These are phyloP conservation scores for Psilanteris sp. DNA, from an alignment of 1,140 invertebrate species.

Conservation along the genomic window DNA sequence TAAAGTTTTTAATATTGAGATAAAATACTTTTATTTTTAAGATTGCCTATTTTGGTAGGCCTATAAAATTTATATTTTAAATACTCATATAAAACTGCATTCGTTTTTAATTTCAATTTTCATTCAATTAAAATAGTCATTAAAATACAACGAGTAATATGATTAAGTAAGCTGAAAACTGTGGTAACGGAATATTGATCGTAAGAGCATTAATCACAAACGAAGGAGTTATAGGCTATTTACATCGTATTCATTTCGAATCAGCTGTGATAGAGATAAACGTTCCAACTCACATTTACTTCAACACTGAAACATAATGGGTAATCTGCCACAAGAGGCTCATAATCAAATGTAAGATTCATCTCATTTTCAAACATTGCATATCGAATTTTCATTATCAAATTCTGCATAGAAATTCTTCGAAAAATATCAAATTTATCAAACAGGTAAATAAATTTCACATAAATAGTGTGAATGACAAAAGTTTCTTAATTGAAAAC, in stretches of 20 bases:
- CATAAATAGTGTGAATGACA: too few relatives aligned
- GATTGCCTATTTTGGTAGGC: too few relatives aligned
- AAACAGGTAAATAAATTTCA: too few relatives aligned
- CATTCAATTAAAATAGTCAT: too few relatives aligned
- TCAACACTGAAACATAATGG: constrained; percentile 18
- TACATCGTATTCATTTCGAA: constrained; percentile 35
- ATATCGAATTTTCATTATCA: constrained; percentile 44
- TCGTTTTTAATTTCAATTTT: too few relatives aligned
- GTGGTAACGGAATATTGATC: background rate
- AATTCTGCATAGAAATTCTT: constrained; percentile 18
- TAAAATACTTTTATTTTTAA: too few relatives aligned
- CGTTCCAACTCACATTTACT: constrained; percentile 24
- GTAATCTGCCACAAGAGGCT: constrained; percentile 42
- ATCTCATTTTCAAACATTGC: constrained; percentile 42
- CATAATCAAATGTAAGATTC: constrained; percentile 47
- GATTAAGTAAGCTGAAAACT: constrained; percentile 1
- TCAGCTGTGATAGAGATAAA: constrained; percentile 32
- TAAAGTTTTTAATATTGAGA: too few relatives aligned
- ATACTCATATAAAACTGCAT: too few relatives aligned
- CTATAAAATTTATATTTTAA: too few relatives aligned
- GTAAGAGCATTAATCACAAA: constrained; percentile 4
- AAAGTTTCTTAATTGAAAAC: too few relatives aligned
- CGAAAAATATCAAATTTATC: constrained; percentile 6
- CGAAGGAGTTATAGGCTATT: constrained; percentile 12
- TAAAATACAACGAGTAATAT: background rate